Base-by-base conservation (phyloP, 2,113 vertebrate species). In the Gallinago undulata region DNA sequence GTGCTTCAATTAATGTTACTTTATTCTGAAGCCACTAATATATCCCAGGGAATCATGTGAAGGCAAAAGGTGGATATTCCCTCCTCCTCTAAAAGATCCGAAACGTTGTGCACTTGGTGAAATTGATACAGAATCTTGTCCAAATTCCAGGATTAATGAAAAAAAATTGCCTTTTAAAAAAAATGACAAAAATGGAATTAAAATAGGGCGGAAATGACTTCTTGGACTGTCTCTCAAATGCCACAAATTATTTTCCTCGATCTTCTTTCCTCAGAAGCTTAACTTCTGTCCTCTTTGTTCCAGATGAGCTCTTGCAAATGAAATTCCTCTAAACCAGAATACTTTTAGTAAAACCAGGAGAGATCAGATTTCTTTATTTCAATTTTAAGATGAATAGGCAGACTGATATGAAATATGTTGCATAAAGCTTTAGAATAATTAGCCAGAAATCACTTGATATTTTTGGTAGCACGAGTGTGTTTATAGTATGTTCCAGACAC, bases 401-500 rank as follows among this genome's bases (percentile, higher is more conserved):
- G 90, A 60, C 82, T 93, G 89, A 93, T 94, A 93, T 79, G 89
- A 96, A 96, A 69, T 96, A 86, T 72, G 73, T 72, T 96, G 82
- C 76, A 45, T 93, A 86, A 96, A 83, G 68, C n/a, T 95, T 95
- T 77, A 86, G 92, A 90, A 75, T 90, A 96, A 94, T 94, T 82
- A 95, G 33, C 77, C 53, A 96, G 87, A 82, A 95, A 89, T 64
- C 81, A 69, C 69, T 93, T 82, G 89, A n/a, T 96, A 95, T 85
- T 96, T 96, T 96, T 95, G 91, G 89, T 96, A 95, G 91, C 77
- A 91, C 64, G 43, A 79, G 23, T 64, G 73, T 92, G 89, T 96
- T 94, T 95, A 78, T 89, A 84, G 91, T 70, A 10, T 87, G 64
- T 94, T 95, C 82, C 92, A 95, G 93, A 92, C 85, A 77, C 64